phyloP scores from a whole-genome alignment of 1,140 invertebrate genomes.

The Condylostylus longicornis region DNA sequence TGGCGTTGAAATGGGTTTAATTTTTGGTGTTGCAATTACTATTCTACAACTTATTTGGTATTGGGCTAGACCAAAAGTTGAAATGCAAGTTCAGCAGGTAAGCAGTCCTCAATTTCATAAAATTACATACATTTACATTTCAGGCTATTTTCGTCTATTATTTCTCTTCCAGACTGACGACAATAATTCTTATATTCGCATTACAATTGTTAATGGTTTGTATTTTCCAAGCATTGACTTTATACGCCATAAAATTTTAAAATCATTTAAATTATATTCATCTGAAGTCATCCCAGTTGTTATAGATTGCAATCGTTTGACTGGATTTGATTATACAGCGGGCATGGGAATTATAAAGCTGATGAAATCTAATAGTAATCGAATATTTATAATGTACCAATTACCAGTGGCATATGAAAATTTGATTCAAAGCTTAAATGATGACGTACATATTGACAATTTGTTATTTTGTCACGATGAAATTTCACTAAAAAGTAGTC shows the following conservation, averaged over 20 bases:
- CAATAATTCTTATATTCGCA: conserved; percentile 35
- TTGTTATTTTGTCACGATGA: too few species aligned
- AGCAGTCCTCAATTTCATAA: too few species aligned
- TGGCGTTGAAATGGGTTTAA: conserved; percentile 77
- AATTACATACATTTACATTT: too few species aligned
- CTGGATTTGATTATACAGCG: conserved; percentile 46
- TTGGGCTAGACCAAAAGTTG: conserved; percentile 58
- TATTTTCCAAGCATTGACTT: conserved; percentile 51
- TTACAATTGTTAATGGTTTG: conserved; percentile 44
- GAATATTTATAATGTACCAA: too few species aligned
- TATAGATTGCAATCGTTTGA: conserved; percentile 43
- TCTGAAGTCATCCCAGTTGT: conserved; percentile 36
- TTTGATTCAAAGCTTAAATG: too few species aligned
- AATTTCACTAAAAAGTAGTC: too few species aligned
- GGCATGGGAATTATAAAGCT: conserved; percentile 28
- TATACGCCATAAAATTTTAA: conserved; percentile 36
- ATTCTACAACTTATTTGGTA: conserved; percentile 67
- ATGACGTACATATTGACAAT: too few species aligned
- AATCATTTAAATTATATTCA: conserved; percentile 25
- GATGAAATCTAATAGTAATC: too few species aligned
- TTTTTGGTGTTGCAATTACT: conserved; percentile 72
- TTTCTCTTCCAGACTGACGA: conserved; percentile 22
- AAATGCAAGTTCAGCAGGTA: conserved; percentile 41
- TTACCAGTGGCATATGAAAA: too few species aligned
- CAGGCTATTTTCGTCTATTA: not conserved